phyloP scores from a whole-genome alignment of 2,888 invertebrate species.

The Andrena dorsata region DNA sequence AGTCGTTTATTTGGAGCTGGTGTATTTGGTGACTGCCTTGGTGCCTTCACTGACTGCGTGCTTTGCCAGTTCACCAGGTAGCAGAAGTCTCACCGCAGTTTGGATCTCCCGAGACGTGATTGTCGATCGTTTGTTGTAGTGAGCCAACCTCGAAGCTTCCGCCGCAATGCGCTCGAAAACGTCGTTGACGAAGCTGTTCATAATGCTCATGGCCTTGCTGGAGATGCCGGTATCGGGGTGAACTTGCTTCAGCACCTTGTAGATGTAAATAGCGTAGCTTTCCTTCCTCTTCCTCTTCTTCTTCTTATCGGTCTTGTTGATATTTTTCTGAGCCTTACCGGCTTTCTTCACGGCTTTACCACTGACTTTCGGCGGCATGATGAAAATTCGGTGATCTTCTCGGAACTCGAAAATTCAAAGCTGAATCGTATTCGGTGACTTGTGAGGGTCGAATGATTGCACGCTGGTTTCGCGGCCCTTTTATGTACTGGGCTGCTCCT shows the following conservation, averaged over 20 bases:
- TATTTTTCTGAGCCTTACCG: slow-evolving; percentile 81
- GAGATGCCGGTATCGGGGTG: slow-evolving; percentile 87
- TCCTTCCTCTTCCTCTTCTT: slow-evolving; percentile 83
- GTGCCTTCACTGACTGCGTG: slow-evolving; percentile 90
- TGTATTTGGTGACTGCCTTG: slow-evolving; percentile 88
- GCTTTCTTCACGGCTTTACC: slow-evolving; percentile 70
- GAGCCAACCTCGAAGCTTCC: slow-evolving; percentile 87
- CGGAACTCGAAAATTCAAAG: neutral
- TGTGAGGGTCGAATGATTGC: neutral
- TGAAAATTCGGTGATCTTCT: neutral
- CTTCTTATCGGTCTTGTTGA: slow-evolving; percentile 82
- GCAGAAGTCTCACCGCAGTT: slow-evolving; percentile 88
- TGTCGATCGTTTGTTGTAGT: slow-evolving; percentile 88
- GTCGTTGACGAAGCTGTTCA: slow-evolving; percentile 74
- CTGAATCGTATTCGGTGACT: neutral
- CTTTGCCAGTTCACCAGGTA: slow-evolving; percentile 91
- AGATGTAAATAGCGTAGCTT: slow-evolving; percentile 85
- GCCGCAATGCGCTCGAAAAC: slow-evolving; percentile 79
- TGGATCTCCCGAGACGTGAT: slow-evolving; percentile 90
- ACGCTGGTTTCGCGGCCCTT: neutral
- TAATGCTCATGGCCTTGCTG: slow-evolving; percentile 64
- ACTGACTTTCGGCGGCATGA: slow-evolving; percentile 71
- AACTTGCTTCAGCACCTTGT: slow-evolving; percentile 86
- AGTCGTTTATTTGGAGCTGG: slow-evolving; percentile 73
- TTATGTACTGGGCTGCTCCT: slow-evolving; percentile 9